Conservation (phyloP, 2,888 invertebrate species). For the Ethmia dodecea region DNA sequence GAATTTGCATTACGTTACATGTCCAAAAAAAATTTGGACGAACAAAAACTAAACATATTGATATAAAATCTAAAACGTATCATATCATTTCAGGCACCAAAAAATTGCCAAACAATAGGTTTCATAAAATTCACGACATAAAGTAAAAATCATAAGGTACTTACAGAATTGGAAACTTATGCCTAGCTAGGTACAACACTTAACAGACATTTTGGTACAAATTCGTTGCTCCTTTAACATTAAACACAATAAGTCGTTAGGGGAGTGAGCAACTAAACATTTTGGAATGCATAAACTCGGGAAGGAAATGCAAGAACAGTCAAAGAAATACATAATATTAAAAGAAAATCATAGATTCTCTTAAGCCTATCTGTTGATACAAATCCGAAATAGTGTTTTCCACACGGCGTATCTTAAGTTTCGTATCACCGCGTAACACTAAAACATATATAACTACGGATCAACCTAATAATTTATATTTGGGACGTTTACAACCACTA, state of each 20-base stretch:
- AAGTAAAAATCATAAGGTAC: constrained; percentile 30
- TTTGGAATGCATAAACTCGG: constrained; percentile 61
- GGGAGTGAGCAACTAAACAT: constrained; percentile 51
- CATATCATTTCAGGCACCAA: constrained; percentile 4
- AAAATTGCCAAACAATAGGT: constrained; percentile 1
- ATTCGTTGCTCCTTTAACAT: constrained; percentile 70
- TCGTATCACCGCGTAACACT: no score
- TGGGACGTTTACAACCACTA: no score
- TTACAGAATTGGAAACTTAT: constrained; percentile 55
- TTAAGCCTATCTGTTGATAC: no score
- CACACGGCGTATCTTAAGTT: no score
- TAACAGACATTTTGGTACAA: constrained; percentile 71
- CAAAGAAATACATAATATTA: no score
- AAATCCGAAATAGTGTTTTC: no score
- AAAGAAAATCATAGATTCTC: no score
- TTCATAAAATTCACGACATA: constrained; percentile 16
- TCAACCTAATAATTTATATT: no score
- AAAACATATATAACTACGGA: no score
- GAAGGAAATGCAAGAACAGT: constrained; percentile 33
- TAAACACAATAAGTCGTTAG: constrained; percentile 36
- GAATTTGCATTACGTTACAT: no score
- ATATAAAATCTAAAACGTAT: neutral
- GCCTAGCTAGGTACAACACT: constrained; percentile 64
- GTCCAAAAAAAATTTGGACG: no score
- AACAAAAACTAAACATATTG: neutral